These are phyloP conservation scores for Atta colombica DNA, from an alignment of 1,140 invertebrate species.

Conservation along the genomic window DNA sequence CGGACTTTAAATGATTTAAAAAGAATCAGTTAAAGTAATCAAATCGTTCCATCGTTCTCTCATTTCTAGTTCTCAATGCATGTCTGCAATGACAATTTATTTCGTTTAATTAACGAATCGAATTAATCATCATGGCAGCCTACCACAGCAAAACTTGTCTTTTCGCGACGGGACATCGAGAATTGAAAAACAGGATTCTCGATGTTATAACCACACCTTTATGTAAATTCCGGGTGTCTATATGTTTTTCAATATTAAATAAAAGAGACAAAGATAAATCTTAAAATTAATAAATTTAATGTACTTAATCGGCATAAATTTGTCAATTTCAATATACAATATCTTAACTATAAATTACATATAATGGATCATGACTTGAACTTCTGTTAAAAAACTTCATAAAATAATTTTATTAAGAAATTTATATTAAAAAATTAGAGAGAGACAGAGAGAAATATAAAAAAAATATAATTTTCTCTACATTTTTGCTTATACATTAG, in stretches of 20 bases:
- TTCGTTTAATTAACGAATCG: conserved; percentile 48
- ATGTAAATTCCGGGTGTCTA: conserved; percentile 30
- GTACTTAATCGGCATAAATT: neutral
- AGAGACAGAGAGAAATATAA: neutral
- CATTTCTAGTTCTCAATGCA: neutral
- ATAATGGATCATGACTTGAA: neutral
- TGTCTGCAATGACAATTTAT: conserved; percentile 3
- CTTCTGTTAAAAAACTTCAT: neutral
- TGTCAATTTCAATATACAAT: neutral
- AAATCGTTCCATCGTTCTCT: neutral
- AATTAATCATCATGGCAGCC: conserved; percentile 29
- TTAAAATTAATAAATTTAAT: conserved; percentile 10
- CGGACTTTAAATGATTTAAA: neutral
- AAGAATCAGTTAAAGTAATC: neutral
- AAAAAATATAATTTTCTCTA: neutral
- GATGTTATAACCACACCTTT: conserved; percentile 57
- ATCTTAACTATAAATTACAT: neutral
- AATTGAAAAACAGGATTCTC: conserved; percentile 4
- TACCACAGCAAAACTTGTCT: neutral
- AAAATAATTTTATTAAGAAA: neutral
- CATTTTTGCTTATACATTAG: neutral
- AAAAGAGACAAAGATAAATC: neutral
- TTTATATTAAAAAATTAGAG: neutral
- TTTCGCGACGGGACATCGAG: neutral
- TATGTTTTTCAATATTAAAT: neutral